Percentiles rank a stretch among this genome's conserved stretches.
Conservation (phyloP, 2,797 vertebrate genomes). For the Poecile montanus region DNA sequence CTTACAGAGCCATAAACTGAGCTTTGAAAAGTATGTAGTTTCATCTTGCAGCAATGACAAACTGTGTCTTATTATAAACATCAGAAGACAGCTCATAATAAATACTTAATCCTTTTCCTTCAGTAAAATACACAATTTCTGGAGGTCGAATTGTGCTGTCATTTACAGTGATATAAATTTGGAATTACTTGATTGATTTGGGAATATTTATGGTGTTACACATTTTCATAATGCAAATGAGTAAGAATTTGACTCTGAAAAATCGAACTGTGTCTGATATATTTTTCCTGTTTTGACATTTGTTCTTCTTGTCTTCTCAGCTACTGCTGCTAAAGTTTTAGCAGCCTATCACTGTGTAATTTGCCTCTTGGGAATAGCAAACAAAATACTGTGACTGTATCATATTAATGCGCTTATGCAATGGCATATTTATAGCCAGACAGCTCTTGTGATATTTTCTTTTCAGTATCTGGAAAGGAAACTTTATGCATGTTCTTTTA, state of each 20-base stretch:
- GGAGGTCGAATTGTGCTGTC: not conserved
- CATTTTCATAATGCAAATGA: conserved; percentile 17
- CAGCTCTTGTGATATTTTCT: not conserved
- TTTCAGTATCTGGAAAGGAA: not conserved
- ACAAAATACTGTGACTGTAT: conserved; percentile 51
- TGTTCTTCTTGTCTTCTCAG: not conserved
- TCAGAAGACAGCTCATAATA: not conserved
- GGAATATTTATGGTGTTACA: not conserved
- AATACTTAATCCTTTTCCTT: not conserved
- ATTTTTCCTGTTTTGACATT: conserved; percentile 35
- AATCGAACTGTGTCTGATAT: not conserved
- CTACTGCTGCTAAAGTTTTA: conserved; percentile 26
- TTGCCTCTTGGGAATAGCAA: conserved; percentile 42
- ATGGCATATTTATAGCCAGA: conserved; percentile 52
- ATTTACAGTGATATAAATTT: not conserved
- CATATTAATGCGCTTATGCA: conserved; percentile 58
- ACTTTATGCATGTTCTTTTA: not conserved
- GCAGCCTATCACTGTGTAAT: conserved; percentile 18
- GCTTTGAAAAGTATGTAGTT: conserved; percentile 18
- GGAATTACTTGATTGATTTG: not conserved
- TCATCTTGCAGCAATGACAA: conserved; percentile 3
- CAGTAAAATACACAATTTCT: not conserved
- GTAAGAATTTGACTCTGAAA: conserved; percentile 1
- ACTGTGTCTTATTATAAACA: not conserved
- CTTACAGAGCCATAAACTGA: not conserved